Evolutionary conservation across 2,888 invertebrate species (phyloP).

Genomic region (Calameuta idolon): DNA sequence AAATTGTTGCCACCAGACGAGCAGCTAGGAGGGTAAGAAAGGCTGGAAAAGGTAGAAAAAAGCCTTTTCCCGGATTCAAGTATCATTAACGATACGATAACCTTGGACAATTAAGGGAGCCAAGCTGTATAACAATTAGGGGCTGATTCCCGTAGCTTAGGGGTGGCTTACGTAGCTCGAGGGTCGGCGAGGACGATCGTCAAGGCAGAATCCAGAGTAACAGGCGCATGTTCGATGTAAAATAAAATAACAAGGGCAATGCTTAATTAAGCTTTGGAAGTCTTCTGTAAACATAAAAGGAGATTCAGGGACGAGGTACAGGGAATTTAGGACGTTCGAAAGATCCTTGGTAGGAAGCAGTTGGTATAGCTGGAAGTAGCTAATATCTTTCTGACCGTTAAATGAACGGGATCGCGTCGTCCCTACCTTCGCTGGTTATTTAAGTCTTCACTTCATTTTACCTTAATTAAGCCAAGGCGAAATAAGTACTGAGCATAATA

Average conservation of each 20-base stretch:
- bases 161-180: not conserved
- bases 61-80: not conserved
- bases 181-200: not conserved
- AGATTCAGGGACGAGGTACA: not conserved
- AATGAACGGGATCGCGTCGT: not conserved
- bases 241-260: constrained; percentile 7
- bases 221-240: not conserved
- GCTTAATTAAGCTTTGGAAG: constrained; percentile 2
- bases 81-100: not conserved
- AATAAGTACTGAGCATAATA: not conserved
- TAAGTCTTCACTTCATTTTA: not conserved
- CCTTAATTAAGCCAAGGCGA: not conserved
- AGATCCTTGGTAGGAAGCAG: not conserved
- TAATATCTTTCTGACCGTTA: not conserved
- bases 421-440: not conserved
- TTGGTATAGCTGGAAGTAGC: not conserved
- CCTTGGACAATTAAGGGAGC: not conserved
- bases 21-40: not conserved
- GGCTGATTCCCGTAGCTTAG: not conserved
- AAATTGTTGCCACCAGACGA: not conserved
- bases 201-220: not conserved
- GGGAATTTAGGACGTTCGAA: not conserved
- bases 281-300: constrained; percentile 1
- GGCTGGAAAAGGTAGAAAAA: not conserved
- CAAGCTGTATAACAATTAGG: constrained; percentile 7